phyloP scores from a whole-genome alignment of 1,140 invertebrate genomes.

The Diabrotica undecimpunctata region DNA sequence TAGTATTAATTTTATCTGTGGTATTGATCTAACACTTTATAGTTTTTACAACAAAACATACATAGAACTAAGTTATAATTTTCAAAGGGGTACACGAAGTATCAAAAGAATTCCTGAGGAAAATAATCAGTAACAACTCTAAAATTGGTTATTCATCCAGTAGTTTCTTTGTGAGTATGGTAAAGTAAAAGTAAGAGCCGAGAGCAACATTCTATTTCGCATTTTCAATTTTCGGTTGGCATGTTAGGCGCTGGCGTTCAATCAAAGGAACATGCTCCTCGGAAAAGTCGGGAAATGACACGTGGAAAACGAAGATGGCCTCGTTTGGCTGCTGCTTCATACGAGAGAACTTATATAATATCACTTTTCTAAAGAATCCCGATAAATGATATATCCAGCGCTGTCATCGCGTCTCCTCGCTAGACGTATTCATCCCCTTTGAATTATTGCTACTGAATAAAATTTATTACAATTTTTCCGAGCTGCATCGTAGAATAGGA shows the following conservation, averaged over 20 bases:
- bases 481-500: constrained; percentile 40
- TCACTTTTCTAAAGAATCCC: constrained; percentile 33
- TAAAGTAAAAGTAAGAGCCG: not conserved
- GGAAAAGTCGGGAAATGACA: constrained; percentile 12
- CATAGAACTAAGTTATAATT: too few relatives aligned
- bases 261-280: constrained; percentile 7
- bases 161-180: not conserved
- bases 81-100: too few relatives aligned
- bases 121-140: not conserved
- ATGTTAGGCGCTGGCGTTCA: not conserved
- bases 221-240: constrained; percentile 10
- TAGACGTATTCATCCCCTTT: constrained; percentile 42
- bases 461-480: constrained; percentile 45
- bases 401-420: constrained; percentile 40
- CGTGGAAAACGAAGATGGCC: constrained; percentile 21
- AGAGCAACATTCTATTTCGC: constrained; percentile 7
- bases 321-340: constrained; percentile 24
- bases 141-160: not conserved
- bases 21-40: too few relatives aligned
- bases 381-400: constrained; percentile 44
- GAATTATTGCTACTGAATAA: constrained; percentile 45
- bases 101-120: not conserved
- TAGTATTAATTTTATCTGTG: too few relatives aligned
- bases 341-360: constrained; percentile 38
- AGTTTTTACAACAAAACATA: too few relatives aligned